Conservation (phyloP, 1,140 invertebrate species). For the Cotesia glomerata region DNA sequence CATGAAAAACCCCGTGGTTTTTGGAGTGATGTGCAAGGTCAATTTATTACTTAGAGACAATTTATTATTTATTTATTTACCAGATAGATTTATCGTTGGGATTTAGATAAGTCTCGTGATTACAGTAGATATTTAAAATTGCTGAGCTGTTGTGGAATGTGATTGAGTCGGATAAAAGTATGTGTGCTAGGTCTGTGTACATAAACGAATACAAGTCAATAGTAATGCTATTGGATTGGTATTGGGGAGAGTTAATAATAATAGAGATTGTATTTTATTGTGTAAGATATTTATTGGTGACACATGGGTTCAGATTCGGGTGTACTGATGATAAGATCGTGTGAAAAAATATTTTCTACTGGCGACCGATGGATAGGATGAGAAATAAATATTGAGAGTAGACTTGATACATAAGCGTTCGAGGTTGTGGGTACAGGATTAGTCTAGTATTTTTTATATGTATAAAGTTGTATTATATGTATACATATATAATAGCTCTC, state of each 20-base stretch:
- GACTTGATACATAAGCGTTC: not conserved
- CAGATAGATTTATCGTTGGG: too few relatives aligned
- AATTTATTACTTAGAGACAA: not conserved
- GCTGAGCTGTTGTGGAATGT: too few relatives aligned
- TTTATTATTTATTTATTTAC: not conserved
- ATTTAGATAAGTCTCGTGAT: not conserved
- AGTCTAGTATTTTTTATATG: not conserved
- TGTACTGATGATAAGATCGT: conserved; percentile 1
- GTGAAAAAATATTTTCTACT: conserved; percentile 7
- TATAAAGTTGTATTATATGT: too few relatives aligned
- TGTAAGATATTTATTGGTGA: conserved; percentile 1
- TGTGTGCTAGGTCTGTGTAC: too few relatives aligned
- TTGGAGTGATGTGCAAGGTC: too few relatives aligned
- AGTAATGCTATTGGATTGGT: too few relatives aligned
- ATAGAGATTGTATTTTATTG: too few relatives aligned
- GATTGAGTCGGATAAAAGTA: too few relatives aligned
- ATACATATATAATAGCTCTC: too few relatives aligned
- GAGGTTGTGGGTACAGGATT: not conserved
- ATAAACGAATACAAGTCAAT: too few relatives aligned
- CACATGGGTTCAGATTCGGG: conserved; percentile 10
- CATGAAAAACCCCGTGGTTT: too few relatives aligned
- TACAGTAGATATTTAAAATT: not conserved
- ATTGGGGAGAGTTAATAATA: too few relatives aligned
- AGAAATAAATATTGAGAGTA: conserved; percentile 10
- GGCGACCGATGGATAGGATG: not conserved